phyloP scores from a whole-genome alignment of 2,113 vertebrate species.

The Lepus timidus region DNA sequence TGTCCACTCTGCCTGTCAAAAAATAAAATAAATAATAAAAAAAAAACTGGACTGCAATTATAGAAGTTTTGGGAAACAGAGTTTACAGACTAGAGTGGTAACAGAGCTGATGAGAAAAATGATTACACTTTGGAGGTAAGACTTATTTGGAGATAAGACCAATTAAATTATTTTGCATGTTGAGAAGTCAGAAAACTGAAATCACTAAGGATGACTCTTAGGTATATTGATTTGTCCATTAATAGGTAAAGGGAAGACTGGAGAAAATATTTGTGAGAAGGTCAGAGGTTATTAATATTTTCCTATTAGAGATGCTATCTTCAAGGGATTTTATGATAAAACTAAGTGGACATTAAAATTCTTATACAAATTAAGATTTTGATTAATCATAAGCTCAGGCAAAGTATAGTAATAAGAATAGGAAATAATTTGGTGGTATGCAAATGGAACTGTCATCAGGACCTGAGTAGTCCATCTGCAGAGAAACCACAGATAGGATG shows the following conservation, averaged over 20 bases:
- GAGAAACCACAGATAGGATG: neutral
- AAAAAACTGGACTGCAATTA: neutral
- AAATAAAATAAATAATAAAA: too few relatives aligned
- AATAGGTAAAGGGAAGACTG: neutral
- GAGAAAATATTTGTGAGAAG: neutral
- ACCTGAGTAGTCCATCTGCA: neutral
- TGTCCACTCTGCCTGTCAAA: too few relatives aligned
- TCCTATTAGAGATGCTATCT: neutral
- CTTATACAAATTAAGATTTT: neutral
- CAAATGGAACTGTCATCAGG: neutral
- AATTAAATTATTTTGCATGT: neutral
- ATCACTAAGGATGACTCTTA: neutral
- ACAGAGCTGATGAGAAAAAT: neutral
- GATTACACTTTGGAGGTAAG: neutral
- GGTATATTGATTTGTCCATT: neutral
- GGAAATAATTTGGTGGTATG: neutral
- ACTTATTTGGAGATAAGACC: neutral
- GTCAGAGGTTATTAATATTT: neutral
- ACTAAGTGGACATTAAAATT: neutral
- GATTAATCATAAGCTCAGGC: neutral
- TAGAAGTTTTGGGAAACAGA: neutral
- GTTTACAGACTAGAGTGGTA: neutral
- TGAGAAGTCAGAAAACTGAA: neutral
- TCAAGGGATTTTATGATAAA: neutral
- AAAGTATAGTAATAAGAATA: neutral